Evolutionary conservation across 2,797 vertebrate species (phyloP).

Genomic region (Podarcis lilfordi): DNA sequence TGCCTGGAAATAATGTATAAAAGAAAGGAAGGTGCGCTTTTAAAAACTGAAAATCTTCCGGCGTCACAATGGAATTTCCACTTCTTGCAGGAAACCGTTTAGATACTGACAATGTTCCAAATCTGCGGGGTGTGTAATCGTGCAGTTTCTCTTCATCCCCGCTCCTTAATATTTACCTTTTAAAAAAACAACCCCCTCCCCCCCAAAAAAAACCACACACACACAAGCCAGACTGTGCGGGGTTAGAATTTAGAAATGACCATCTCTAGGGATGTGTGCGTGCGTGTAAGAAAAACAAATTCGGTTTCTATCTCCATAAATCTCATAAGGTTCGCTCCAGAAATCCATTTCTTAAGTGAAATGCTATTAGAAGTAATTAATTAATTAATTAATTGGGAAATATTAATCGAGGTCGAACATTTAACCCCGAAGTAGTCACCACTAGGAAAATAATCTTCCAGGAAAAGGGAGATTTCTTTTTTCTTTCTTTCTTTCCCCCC

Average conservation of each 20-base stretch:
- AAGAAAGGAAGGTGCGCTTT: background rate
- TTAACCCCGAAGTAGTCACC: background rate
- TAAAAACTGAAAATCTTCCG: no score
- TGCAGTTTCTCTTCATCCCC: background rate
- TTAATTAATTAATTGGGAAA: background rate
- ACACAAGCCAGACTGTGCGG: background rate
- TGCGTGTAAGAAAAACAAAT: background rate
- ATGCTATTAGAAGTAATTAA: no score
- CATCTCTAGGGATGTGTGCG: background rate
- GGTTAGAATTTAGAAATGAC: background rate
- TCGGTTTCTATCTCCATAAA: background rate
- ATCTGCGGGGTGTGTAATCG: no score
- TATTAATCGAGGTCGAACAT: background rate
- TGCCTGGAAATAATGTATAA: background rate
- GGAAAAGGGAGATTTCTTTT: background rate
- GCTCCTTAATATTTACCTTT: background rate
- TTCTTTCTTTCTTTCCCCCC: no score
- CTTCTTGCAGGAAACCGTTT: no score
- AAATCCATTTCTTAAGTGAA: background rate
- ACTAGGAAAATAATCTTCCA: no score
- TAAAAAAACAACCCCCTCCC: no score
- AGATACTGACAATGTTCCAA: background rate
- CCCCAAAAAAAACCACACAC: background rate
- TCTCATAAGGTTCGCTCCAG: background rate
- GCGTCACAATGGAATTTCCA: background rate